Evolutionary conservation across 2,113 vertebrate species (phyloP).

Genomic region (Alligator mississippiensis): DNA sequence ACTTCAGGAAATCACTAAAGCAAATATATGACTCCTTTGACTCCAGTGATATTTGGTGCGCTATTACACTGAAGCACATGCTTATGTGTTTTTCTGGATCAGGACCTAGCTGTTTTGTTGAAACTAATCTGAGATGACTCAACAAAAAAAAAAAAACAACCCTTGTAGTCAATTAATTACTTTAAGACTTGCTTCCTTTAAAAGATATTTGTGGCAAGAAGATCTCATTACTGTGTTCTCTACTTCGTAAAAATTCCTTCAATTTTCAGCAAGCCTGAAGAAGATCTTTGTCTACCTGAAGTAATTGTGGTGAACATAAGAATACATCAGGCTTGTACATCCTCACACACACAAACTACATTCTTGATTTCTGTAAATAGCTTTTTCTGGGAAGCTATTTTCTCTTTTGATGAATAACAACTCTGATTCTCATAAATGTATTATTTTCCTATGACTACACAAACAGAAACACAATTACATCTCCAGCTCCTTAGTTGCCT

Average conservation of each 20-base stretch:
- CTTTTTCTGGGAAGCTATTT: neutral
- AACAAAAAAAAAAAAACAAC: neutral
- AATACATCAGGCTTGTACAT: slow-evolving; percentile 45
- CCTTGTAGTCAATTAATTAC: neutral
- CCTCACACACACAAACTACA: neutral
- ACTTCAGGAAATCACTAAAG: slow-evolving; percentile 40
- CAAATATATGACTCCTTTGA: neutral
- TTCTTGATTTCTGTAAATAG: neutral
- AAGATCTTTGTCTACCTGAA: slow-evolving; percentile 2
- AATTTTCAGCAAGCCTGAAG: slow-evolving; percentile 28
- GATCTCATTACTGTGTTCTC: slow-evolving; percentile 4
- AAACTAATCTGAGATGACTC: neutral
- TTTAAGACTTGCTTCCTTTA: neutral
- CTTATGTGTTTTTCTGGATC: neutral
- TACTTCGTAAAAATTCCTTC: slow-evolving; percentile 29
- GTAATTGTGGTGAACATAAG: slow-evolving; percentile 21
- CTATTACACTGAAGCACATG: neutral
- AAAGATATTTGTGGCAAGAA: neutral
- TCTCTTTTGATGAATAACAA: neutral
- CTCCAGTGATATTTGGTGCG: neutral
- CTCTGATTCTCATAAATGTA: neutral
- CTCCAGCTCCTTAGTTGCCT: neutral
- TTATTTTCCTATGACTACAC: neutral
- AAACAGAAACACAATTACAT: neutral
- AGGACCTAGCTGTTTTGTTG: neutral